Evolutionary conservation across 2,113 vertebrate genomes (phyloP).

Genomic region (Anguilla japonica): DNA sequence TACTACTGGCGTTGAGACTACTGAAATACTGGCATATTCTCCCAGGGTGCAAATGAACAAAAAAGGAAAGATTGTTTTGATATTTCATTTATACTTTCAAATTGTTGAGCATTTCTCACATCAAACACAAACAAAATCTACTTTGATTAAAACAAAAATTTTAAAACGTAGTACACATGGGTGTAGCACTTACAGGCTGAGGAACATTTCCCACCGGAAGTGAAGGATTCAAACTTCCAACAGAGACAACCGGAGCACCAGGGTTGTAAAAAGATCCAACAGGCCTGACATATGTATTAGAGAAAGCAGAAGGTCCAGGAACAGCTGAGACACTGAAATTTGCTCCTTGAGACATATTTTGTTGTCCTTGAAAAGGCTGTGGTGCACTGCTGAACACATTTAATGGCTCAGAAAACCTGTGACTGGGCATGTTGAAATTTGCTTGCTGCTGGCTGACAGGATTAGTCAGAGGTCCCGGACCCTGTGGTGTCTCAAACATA

Average conservation of each 20-base stretch:
- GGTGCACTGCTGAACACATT: conserved; percentile 74
- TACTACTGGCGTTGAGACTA: neutral
- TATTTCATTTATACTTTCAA: neutral
- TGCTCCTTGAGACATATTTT: conserved; percentile 71
- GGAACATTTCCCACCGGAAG: conserved; percentile 68
- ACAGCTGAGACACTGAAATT: conserved; percentile 79
- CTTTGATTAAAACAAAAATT: neutral
- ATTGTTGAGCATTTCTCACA: neutral
- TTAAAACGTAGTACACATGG: neutral
- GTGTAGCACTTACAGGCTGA: conserved; percentile 74
- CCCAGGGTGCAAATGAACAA: too few species aligned
- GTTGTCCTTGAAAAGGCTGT: conserved; percentile 76
- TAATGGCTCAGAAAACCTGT: conserved; percentile 74
- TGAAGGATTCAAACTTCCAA: conserved; percentile 68
- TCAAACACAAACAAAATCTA: neutral
- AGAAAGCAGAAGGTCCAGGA: conserved; percentile 72
- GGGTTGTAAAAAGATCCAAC: conserved; percentile 80
- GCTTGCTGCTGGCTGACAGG: conserved; percentile 71
- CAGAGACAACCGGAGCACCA: conserved; percentile 70
- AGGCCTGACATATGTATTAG: conserved; percentile 67
- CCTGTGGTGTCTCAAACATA: conserved; percentile 79
- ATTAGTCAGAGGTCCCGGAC: conserved; percentile 63
- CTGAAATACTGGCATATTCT: too few species aligned
- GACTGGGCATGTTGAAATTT: conserved; percentile 70
- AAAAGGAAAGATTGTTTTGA: neutral